Evolutionary conservation across 1,140 invertebrate genomes (phyloP).

Genomic region (Dinoponera quadriceps): DNA sequence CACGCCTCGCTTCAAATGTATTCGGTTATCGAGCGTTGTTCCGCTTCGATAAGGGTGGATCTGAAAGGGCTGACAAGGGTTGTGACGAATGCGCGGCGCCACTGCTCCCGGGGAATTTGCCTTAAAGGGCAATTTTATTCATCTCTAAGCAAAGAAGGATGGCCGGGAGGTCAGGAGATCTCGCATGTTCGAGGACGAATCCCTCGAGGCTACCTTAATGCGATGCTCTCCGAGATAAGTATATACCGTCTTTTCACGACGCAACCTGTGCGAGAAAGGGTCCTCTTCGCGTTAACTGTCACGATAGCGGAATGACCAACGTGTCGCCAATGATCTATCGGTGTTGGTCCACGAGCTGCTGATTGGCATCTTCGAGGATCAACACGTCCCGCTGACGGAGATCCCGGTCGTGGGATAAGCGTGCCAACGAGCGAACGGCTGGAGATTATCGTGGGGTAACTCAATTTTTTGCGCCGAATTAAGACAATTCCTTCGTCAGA

Average conservation of each 20-base stretch:
- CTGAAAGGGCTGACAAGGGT: slow-evolving; percentile 63
- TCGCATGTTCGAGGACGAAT: slow-evolving; percentile 52
- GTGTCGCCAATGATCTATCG: slow-evolving; percentile 55
- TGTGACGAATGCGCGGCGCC: slow-evolving; percentile 53
- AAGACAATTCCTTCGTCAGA: neutral
- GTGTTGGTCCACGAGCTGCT: slow-evolving; percentile 29
- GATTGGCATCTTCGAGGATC: slow-evolving; percentile 57
- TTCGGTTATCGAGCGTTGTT: slow-evolving; percentile 64
- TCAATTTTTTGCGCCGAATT: neutral
- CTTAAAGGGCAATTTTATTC: slow-evolving; percentile 62
- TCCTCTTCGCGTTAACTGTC: slow-evolving; percentile 54
- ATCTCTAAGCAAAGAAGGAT: slow-evolving; percentile 60
- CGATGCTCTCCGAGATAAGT: slow-evolving; percentile 53
- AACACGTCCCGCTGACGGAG: slow-evolving; percentile 35
- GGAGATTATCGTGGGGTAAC: slow-evolving; percentile 5
- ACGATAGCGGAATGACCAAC: slow-evolving; percentile 44
- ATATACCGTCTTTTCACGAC: slow-evolving; percentile 29
- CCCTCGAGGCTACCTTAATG: slow-evolving; percentile 57
- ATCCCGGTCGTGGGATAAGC: slow-evolving; percentile 14
- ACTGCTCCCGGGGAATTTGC: slow-evolving; percentile 47
- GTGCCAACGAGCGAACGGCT: neutral
- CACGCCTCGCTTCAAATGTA: slow-evolving; percentile 43
- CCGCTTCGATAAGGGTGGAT: slow-evolving; percentile 63
- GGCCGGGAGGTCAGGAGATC: slow-evolving; percentile 44
- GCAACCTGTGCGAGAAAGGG: slow-evolving; percentile 44